Percentiles rank a stretch among this genome's conserved stretches.
These are phyloP conservation scores for Pantherophis alleghaniensis DNA, from an alignment of 2,797 vertebrate genomes.

Conservation along the genomic window DNA sequence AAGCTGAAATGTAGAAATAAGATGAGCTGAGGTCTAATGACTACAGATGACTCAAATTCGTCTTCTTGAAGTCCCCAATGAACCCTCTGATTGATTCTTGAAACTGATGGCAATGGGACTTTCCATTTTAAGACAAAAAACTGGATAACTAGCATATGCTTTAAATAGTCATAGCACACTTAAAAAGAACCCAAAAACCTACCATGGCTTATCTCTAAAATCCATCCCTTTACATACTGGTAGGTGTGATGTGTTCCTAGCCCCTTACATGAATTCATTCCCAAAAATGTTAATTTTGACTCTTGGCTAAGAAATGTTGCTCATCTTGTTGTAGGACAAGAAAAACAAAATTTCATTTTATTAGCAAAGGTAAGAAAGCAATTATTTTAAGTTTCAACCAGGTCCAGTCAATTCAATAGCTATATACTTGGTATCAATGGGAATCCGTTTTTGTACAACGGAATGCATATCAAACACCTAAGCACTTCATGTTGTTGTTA, in stretches of 20 bases:
- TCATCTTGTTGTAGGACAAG: neutral
- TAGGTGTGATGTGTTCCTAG: neutral
- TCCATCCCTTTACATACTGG: neutral
- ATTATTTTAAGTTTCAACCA: neutral
- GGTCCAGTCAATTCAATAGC: neutral
- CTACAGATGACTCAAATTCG: neutral
- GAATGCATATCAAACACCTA: neutral
- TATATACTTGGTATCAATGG: neutral
- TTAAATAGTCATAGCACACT: neutral
- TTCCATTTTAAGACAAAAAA: neutral
- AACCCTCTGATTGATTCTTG: neutral
- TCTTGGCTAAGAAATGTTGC: neutral
- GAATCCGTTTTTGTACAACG: neutral
- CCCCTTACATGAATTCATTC: neutral
- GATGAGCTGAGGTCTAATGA: neutral
- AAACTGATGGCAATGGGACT: neutral
- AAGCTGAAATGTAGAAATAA: neutral
- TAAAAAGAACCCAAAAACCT: neutral
- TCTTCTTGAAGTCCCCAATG: neutral
- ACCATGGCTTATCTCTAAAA: neutral
- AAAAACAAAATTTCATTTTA: neutral
- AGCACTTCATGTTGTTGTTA: neutral
- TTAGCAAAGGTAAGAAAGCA: neutral
- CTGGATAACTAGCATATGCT: neutral
- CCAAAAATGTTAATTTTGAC: neutral